A percentile compares a stretch with the other conserved stretches of the same genome.
Evolutionary conservation across 2,113 vertebrate species (phyloP).

Genomic region (Cinclus cinclus): DNA sequence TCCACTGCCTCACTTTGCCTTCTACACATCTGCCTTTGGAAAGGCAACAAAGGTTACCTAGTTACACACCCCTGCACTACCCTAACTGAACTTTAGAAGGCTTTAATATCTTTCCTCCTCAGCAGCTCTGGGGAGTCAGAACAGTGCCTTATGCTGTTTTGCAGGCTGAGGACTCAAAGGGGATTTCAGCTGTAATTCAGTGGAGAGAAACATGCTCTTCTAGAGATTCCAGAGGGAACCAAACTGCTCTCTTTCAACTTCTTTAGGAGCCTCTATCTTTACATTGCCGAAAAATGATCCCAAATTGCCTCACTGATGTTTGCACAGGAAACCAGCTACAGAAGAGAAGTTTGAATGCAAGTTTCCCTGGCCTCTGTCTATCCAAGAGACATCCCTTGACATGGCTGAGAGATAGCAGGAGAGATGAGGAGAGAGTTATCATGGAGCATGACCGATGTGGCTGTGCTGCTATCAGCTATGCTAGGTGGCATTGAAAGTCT

Average conservation of each 20-base stretch:
- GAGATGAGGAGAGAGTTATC: background rate
- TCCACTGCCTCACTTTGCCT: background rate
- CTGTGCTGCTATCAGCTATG: background rate
- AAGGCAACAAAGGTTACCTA: background rate
- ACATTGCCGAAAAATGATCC: background rate
- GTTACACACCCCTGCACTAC: background rate
- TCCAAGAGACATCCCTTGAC: background rate
- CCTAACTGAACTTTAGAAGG: background rate
- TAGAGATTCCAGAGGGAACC: background rate
- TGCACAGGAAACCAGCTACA: background rate
- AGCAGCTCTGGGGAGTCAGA: background rate
- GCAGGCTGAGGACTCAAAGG: background rate
- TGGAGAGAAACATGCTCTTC: background rate
- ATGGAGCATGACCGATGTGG: background rate
- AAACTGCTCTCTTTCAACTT: background rate
- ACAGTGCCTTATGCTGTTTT: background rate
- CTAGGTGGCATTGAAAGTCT: background rate
- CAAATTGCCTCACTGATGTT: background rate
- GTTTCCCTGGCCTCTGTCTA: background rate
- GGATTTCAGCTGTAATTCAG: background rate
- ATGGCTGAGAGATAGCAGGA: background rate
- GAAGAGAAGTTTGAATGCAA: background rate
- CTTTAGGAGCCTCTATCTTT: background rate
- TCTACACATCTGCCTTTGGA: background rate
- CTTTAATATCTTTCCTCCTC: background rate